Percentiles rank a stretch among this genome's conserved stretches.
These are phyloP conservation scores for Lithobius niger DNA, from an alignment of 1,140 invertebrate species.

Conservation along the genomic window DNA sequence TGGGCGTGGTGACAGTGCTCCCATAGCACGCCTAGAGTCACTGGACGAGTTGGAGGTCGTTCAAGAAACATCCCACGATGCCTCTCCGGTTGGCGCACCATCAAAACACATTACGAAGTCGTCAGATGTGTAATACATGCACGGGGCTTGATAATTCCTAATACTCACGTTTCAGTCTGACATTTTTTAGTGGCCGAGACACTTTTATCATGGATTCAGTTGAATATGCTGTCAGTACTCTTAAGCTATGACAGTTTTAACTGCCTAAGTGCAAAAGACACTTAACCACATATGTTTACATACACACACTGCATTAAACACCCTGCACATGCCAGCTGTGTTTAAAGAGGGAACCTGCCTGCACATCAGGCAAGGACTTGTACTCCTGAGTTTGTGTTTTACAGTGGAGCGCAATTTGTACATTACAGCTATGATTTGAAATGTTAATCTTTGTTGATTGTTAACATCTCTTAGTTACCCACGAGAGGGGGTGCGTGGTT, in stretches of 20 bases:
- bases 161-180: no score
- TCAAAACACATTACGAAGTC: not conserved
- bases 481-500: no score
- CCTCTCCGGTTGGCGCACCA: not conserved
- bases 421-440: no score
- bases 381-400: no score
- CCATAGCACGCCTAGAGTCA: constrained; percentile 49
- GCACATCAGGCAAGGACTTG: no score
- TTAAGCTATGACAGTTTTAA: not conserved
- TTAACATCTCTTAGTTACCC: no score
- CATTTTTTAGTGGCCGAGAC: not conserved
- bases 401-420: no score
- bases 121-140: not conserved
- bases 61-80: not conserved
- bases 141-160: not conserved
- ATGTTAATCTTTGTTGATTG: no score
- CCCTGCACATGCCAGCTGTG: no score
- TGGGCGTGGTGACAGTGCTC: no score
- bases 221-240: not conserved
- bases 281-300: not conserved
- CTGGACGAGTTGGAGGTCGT: constrained; percentile 44
- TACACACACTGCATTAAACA: not conserved
- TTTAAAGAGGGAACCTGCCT: no score
- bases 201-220: not conserved
- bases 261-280: not conserved